Conservation (phyloP, 2,113 vertebrate genomes). For the Parotia lawesii region DNA sequence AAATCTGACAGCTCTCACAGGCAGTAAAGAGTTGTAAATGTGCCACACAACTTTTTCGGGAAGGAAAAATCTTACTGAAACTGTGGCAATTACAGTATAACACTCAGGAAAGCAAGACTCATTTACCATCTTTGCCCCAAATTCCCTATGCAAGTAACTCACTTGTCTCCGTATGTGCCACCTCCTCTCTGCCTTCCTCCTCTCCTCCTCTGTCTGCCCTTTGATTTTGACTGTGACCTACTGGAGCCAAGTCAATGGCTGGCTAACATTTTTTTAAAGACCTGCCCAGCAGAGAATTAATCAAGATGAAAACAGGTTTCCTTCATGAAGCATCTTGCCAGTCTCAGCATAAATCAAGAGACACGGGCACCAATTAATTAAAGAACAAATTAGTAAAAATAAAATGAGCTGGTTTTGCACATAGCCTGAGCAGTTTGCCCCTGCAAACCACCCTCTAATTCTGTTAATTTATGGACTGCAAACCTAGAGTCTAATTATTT, state of each 20-base stretch:
- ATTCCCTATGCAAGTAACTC: neutral
- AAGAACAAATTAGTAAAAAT: slow-evolving; percentile 10
- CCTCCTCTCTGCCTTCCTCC: neutral
- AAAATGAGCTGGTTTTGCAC: neutral
- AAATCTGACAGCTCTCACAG: neutral
- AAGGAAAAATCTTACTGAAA: neutral
- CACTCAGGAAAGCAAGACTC: neutral
- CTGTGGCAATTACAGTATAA: neutral
- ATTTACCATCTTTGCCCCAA: neutral
- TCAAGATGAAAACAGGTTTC: neutral
- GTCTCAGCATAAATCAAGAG: slow-evolving; percentile 13
- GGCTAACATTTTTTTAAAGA: neutral
- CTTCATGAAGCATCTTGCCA: neutral
- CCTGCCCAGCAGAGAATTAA: neutral
- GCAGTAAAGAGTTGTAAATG: neutral
- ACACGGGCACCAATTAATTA: neutral
- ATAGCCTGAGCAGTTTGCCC: neutral
- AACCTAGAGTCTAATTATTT: slow-evolving; percentile 28
- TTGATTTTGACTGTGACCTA: neutral
- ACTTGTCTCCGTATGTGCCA: accelerated
- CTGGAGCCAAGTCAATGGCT: neutral
- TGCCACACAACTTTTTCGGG: neutral
- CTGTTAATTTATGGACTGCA: slow-evolving; percentile 11
- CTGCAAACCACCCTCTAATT: neutral
- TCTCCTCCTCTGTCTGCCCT: neutral